Conservation (phyloP, 2,113 vertebrate species). For the Scatophagus argus region DNA sequence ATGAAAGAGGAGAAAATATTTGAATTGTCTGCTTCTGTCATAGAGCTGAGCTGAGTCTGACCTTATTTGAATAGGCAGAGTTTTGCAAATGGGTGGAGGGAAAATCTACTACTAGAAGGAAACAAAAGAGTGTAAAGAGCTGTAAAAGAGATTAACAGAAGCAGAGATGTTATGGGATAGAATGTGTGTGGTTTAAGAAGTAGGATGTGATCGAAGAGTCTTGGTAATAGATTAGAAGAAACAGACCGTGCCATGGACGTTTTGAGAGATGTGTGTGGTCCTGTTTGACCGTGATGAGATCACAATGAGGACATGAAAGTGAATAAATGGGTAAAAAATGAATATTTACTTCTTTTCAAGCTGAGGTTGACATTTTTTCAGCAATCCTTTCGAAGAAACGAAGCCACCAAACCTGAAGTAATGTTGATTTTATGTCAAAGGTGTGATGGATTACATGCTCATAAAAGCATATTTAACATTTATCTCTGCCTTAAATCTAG, state of each 20-base stretch:
- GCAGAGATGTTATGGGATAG: constrained; percentile 3
- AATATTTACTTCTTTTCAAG: background rate
- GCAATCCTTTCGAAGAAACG: background rate
- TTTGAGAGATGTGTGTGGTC: constrained; percentile 34
- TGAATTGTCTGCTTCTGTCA: constrained; percentile 68
- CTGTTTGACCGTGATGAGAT: constrained; percentile 18
- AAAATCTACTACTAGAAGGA: constrained; percentile 1
- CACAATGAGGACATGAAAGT: constrained; percentile 25
- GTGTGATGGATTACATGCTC: background rate
- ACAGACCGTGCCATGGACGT: background rate
- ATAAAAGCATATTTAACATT: background rate
- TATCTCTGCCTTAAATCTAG: background rate
- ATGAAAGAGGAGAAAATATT: constrained; percentile 71
- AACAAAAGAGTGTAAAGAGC: background rate
- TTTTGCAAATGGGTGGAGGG: constrained; percentile 1
- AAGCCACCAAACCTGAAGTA: background rate
- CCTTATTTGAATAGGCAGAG: constrained; percentile 4
- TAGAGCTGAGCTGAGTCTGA: constrained; percentile 30
- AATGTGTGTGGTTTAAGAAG: background rate
- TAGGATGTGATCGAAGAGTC: background rate
- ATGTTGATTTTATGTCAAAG: background rate
- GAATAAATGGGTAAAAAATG: background rate
- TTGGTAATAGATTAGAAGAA: constrained; percentile 2
- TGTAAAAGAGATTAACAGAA: constrained; percentile 15
- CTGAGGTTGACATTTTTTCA: too few species aligned